Percentiles rank a stretch among this genome's conserved stretches.
phyloP scores from a whole-genome alignment of 2,888 invertebrate genomes.

The Scotopteryx bipunctaria region DNA sequence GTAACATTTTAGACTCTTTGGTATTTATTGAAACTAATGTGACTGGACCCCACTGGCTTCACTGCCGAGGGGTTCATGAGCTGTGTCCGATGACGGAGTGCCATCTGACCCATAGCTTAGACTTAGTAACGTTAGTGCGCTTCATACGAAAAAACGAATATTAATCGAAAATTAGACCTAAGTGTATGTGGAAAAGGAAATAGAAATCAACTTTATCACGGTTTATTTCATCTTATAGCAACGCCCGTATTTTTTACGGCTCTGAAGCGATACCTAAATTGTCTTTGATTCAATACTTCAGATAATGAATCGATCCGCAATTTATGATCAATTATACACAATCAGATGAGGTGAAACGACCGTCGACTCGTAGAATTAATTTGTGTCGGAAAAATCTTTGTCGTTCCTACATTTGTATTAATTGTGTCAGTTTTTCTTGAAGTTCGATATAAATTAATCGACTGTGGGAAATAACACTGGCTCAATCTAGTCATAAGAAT shows the following conservation, averaged over 20 bases:
- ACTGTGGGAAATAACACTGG: conserved; percentile 72
- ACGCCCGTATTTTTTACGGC: background rate
- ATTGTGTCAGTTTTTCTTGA: conserved; percentile 75
- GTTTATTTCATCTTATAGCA: conserved; percentile 7
- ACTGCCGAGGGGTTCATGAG: conserved; percentile 44
- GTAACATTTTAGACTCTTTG: conserved; percentile 29
- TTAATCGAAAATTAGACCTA: conserved; percentile 75
- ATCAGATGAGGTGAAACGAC: background rate
- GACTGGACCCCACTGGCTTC: conserved; percentile 26
- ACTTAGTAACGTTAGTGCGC: conserved; percentile 72
- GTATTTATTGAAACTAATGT: conserved; percentile 29
- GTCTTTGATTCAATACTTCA: conserved; percentile 1
- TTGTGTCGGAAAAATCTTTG: conserved; percentile 59
- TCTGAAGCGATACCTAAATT: background rate
- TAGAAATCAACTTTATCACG: conserved; percentile 22
- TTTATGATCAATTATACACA: background rate
- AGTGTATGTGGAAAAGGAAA: conserved; percentile 62
- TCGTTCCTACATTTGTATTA: conserved; percentile 79
- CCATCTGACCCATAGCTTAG: conserved; percentile 80
- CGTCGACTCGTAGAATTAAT: conserved; percentile 24
- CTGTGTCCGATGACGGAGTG: conserved; percentile 72
- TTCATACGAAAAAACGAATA: conserved; percentile 78
- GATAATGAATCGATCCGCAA: conserved; percentile 2
- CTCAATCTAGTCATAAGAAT: conserved; percentile 84
- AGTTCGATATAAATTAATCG: conserved; percentile 61